Conservation (phyloP, 2,113 vertebrate genomes). For the Myrmecobius fasciatus region DNA sequence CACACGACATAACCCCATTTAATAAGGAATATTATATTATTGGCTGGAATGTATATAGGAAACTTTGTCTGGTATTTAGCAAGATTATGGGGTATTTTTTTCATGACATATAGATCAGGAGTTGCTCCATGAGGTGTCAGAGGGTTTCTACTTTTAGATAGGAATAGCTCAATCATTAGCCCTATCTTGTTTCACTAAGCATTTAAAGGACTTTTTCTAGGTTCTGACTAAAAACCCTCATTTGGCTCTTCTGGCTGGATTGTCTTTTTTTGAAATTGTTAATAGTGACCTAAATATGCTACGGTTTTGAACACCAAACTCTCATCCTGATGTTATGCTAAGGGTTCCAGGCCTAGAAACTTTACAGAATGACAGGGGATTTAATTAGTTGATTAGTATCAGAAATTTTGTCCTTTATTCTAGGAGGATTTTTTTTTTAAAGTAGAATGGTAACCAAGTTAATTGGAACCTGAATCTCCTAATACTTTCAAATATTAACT, state of each 20-base stretch:
- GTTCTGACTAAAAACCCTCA: neutral
- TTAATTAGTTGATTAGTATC: neutral
- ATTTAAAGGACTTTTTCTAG: neutral
- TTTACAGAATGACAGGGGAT: neutral
- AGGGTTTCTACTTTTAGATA: neutral
- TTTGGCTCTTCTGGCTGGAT: neutral
- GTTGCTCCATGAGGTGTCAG: neutral
- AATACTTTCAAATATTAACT: neutral
- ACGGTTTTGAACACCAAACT: no score
- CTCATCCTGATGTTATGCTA: neutral
- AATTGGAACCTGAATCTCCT: neutral
- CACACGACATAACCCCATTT: neutral
- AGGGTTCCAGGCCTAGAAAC: neutral
- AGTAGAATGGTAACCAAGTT: neutral
- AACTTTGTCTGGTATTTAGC: neutral
- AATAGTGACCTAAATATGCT: neutral
- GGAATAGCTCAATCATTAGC: neutral
- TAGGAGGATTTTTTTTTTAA: neutral
- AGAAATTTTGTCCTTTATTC: neutral
- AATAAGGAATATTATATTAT: neutral
- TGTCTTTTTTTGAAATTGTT: neutral
- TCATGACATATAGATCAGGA: neutral
- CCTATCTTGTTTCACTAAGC: no score
- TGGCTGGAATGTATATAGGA: neutral
- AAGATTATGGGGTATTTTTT: neutral